phyloP scores from a whole-genome alignment of 2,888 invertebrate genomes.

The Drosophila pseudotakahashii region DNA sequence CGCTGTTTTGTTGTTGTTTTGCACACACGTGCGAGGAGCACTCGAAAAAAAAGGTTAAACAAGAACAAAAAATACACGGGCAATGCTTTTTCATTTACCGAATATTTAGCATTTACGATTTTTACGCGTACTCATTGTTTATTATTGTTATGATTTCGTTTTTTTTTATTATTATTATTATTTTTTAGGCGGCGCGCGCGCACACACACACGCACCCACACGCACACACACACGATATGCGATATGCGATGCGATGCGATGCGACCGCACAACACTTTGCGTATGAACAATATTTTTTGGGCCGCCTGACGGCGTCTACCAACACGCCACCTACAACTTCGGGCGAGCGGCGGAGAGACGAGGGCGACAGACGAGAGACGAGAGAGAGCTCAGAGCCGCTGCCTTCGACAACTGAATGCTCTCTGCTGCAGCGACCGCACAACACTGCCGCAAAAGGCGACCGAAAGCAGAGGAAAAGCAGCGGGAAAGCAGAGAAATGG shows the following conservation, averaged over 20 bases:
- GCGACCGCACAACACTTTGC: too few relatives aligned
- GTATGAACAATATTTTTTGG: too few relatives aligned
- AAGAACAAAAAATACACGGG: slow-evolving; percentile 32
- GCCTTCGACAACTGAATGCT: slow-evolving; percentile 44
- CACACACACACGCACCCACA: slow-evolving; percentile 24
- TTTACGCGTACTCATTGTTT: slow-evolving; percentile 8
- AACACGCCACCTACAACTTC: too few relatives aligned
- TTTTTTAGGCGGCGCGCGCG: slow-evolving; percentile 26
- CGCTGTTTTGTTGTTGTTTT: slow-evolving; percentile 22
- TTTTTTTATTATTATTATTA: not conserved
- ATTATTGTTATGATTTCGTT: slow-evolving; percentile 1
- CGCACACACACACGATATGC: slow-evolving; percentile 21
- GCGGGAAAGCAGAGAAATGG: slow-evolving; percentile 6
- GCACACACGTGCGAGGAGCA: slow-evolving; percentile 33
- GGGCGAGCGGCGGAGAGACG: too few relatives aligned
- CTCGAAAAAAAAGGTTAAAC: slow-evolving; percentile 39
- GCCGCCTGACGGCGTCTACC: too few relatives aligned
- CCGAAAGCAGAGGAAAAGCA: not conserved
- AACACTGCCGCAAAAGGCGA: slow-evolving; percentile 49
- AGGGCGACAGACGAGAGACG: too few relatives aligned
- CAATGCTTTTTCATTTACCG: slow-evolving; percentile 17
- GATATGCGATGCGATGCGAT: slow-evolving; percentile 57
- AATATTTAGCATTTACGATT: slow-evolving; percentile 24
- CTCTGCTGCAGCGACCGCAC: slow-evolving; percentile 74
- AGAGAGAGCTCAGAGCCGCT: too few relatives aligned